These are phyloP conservation scores for Zoanthus sansibaricus DNA, from an alignment of 92 coral and sea anemone genomes.

Conservation along the genomic window DNA sequence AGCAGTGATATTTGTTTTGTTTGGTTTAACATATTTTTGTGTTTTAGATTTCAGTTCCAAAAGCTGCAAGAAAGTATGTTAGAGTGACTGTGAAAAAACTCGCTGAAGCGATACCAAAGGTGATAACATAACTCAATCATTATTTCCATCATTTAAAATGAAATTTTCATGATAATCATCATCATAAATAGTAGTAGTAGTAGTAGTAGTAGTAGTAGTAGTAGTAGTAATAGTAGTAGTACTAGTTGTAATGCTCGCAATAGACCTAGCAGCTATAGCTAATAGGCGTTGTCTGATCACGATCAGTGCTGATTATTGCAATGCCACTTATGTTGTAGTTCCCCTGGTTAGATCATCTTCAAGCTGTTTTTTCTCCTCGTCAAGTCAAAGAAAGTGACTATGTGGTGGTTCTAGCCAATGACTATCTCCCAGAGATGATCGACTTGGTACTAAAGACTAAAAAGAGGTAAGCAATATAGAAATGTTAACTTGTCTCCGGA, in stretches of 20 bases:
- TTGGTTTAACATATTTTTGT: too few species aligned
- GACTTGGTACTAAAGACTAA: conserved; percentile 16
- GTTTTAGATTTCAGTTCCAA: conserved; percentile 87
- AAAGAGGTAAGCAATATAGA: conserved; percentile 28
- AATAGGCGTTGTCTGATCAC: neutral
- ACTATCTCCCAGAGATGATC: conserved; percentile 43
- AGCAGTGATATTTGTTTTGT: too few species aligned
- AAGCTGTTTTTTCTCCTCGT: conserved; percentile 18
- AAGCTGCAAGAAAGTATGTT: conserved; percentile 87
- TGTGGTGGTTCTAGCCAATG: conserved; percentile 43
- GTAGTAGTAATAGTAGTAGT: neutral
- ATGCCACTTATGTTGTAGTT: conserved; percentile 5
- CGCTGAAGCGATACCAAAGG: conserved; percentile 84
- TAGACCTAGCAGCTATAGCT: neutral
- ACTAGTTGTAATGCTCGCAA: neutral
- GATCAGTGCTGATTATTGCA: neutral
- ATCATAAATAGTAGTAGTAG: neutral
- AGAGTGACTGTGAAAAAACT: conserved; percentile 80
- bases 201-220: neutral
- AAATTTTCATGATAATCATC: too few species aligned
- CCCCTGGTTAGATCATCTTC: conserved; percentile 40
- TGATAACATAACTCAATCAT: too few species aligned
- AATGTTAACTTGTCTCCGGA: neutral
- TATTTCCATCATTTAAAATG: too few species aligned
- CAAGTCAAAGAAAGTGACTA: neutral